phyloP scores from a whole-genome alignment of 2,888 invertebrate species.

The Protonemura montana region DNA sequence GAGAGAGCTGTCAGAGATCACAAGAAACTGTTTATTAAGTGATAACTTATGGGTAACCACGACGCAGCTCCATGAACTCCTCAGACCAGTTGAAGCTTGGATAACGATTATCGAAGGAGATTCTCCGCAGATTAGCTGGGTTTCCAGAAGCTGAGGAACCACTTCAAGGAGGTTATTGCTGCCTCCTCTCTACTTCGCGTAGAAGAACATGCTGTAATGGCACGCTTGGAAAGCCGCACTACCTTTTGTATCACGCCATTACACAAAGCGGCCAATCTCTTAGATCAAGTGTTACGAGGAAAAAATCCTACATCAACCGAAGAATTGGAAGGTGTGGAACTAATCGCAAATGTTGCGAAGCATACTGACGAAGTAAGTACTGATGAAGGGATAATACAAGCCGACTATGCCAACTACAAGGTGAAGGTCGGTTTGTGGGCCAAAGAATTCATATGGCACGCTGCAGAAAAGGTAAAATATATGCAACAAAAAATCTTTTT shows the following conservation, averaged over 20 bases:
- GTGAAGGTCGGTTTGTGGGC: slow-evolving; percentile 27
- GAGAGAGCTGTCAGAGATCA: not conserved
- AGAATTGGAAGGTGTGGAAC: slow-evolving; percentile 28
- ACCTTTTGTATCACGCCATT: slow-evolving; percentile 49
- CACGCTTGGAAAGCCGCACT: slow-evolving; percentile 49
- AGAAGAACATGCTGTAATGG: slow-evolving; percentile 40
- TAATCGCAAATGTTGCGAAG: slow-evolving; percentile 22
- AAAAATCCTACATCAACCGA: slow-evolving; percentile 25
- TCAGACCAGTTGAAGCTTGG: slow-evolving; percentile 50
- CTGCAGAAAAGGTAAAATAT: not conserved
- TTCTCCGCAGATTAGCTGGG: slow-evolving; percentile 51
- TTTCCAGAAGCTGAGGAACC: slow-evolving; percentile 50
- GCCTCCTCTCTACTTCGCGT: not conserved
- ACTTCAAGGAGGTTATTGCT: slow-evolving; percentile 50
- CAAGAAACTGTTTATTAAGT: slow-evolving; percentile 43
- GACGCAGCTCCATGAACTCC: slow-evolving; percentile 47
- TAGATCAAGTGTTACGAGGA: slow-evolving; percentile 51
- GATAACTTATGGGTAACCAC: slow-evolving; percentile 50
- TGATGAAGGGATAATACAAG: not conserved
- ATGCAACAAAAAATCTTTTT: too few species aligned
- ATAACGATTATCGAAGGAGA: slow-evolving; percentile 50
- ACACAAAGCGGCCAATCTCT: slow-evolving; percentile 52
- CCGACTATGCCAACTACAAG: slow-evolving; percentile 7
- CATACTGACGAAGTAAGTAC: slow-evolving; percentile 1
- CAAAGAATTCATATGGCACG: not conserved